Conservation (phyloP, 2,797 vertebrate genomes). For the Synanceia verrucosa region DNA sequence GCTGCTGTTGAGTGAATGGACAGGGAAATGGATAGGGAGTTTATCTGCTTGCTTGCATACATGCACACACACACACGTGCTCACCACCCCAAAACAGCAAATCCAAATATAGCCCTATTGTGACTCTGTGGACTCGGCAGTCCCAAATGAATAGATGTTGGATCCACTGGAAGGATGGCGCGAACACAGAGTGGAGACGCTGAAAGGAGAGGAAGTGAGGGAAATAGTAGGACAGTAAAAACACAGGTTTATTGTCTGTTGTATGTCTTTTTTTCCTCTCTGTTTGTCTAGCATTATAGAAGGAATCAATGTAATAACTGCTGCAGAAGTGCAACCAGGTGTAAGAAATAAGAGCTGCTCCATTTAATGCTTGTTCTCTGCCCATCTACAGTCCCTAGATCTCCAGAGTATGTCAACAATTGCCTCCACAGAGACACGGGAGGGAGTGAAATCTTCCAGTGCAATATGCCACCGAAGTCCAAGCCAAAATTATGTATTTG, state of each 20-base stretch:
- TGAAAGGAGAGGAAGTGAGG: slow-evolving; percentile 6
- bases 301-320: slow-evolving; percentile 47
- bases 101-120: slow-evolving; percentile 65
- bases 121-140: slow-evolving; percentile 57
- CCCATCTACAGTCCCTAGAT: slow-evolving; percentile 51
- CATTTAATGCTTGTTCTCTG: slow-evolving; percentile 49
- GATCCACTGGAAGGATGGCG: slow-evolving; percentile 39
- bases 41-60: slow-evolving; percentile 15
- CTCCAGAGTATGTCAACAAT: slow-evolving; percentile 60
- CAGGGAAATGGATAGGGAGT: slow-evolving; percentile 36
- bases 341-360: slow-evolving; percentile 50
- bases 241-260: slow-evolving; percentile 11
- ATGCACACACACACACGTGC: slow-evolving; percentile 8
- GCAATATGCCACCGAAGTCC: slow-evolving; percentile 60
- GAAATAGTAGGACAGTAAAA: slow-evolving; percentile 3
- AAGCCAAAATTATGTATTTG: slow-evolving; percentile 66
- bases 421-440: slow-evolving; percentile 39
- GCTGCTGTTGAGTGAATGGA: slow-evolving; percentile 30
- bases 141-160: slow-evolving; percentile 64
- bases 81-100: slow-evolving; percentile 25
- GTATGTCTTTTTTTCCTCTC: slow-evolving; percentile 8
- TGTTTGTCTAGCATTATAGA: slow-evolving; percentile 48
- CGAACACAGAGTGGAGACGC: slow-evolving; percentile 29
- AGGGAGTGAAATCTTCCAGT: slow-evolving; percentile 48
- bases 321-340: slow-evolving; percentile 45